A percentile compares a stretch with the other conserved stretches of the same genome.
phyloP scores from a whole-genome alignment of 2,888 invertebrate species.

The Zygaena filipendulae region DNA sequence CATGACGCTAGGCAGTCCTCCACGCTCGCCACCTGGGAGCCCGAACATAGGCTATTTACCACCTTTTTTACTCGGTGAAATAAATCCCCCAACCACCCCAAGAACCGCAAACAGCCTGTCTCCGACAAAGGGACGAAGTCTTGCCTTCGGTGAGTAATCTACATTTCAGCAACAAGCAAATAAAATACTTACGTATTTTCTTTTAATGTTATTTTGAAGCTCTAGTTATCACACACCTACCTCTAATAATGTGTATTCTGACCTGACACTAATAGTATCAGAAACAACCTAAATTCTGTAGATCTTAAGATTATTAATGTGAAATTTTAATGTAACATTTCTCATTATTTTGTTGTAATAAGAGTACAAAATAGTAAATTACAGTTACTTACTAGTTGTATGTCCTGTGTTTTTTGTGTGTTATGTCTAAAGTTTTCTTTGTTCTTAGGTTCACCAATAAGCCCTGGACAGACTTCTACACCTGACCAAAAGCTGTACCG shows the following conservation, averaged over 20 bases:
- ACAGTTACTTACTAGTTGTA: no score
- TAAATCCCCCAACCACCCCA: slow-evolving; percentile 66
- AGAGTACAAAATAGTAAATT: no score
- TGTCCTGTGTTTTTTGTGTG: no score
- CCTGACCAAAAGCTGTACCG: slow-evolving; percentile 57
- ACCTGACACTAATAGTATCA: no score
- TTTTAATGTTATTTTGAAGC: background rate
- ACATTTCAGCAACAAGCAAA: background rate
- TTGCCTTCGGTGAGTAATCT: slow-evolving; percentile 68
- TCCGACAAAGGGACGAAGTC: slow-evolving; percentile 65
- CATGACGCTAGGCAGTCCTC: slow-evolving; percentile 84
- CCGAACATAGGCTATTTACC: slow-evolving; percentile 78
- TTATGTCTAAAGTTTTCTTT: no score
- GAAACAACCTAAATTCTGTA: no score
- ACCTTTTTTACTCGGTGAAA: slow-evolving; percentile 81
- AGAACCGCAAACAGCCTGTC: slow-evolving; percentile 70
- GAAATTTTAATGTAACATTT: no score
- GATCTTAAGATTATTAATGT: no score
- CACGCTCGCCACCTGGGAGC: slow-evolving; percentile 76
- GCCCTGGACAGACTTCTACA: slow-evolving; percentile 52
- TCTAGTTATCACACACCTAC: no score
- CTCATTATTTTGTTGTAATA: no score
- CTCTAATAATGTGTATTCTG: no score
- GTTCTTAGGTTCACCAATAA: slow-evolving; percentile 59
- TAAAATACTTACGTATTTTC: background rate